Evolutionary conservation across 2,113 vertebrate genomes (phyloP), one percentile per base, ranked within the genome.

Genomic region (Canis aureus): DNA sequence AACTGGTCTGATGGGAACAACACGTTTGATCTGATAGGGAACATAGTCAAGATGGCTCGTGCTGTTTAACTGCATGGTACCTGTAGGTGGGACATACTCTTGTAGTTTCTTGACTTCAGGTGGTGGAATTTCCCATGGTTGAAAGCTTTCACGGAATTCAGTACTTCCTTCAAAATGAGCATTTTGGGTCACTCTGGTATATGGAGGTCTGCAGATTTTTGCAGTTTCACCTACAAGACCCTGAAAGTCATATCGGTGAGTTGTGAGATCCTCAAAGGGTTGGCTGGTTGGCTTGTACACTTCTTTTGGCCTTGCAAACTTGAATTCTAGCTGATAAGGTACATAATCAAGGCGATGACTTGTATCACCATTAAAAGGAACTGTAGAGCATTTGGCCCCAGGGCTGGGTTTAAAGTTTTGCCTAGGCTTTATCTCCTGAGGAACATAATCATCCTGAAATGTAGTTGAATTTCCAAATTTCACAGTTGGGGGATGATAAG

Each of bases 391-490:
- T 87, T 88, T 98, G 90, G 97, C 59, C 0, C 59, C 16, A 20
- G 93, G 81, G 1, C 90, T n/a, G 38, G 99, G 99, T 74, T 99
- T 99, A 79, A 94, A 99, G 97, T 98, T 99, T 85, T 95, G 97
- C 1, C 98, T 97, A 1, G 97, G 98, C 25, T 94, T 97, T 32
- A 98, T 49, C 55, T 98, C 98, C 90, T 53, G 98, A 4, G 98
- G 98, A 59, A 98, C 53, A 80, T 98, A 99, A 59, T 99, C 99
- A 74, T 99, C 99, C 94, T 99, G 99, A 97, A 99, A 99, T 0
- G 99, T 99, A 11, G 99, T 99, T 91, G 98, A 62, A 87, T 99
- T 99, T 76, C 98, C 99, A 97, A 99, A 99, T 96, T 98, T 99
- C 93, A 95, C 96, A 0, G 97, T 94, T 51, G 99, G 99, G 12